Evolutionary conservation across 1,140 invertebrate genomes (phyloP), one percentile per base, ranked within the genome.

Genomic region (Sipha flava): DNA sequence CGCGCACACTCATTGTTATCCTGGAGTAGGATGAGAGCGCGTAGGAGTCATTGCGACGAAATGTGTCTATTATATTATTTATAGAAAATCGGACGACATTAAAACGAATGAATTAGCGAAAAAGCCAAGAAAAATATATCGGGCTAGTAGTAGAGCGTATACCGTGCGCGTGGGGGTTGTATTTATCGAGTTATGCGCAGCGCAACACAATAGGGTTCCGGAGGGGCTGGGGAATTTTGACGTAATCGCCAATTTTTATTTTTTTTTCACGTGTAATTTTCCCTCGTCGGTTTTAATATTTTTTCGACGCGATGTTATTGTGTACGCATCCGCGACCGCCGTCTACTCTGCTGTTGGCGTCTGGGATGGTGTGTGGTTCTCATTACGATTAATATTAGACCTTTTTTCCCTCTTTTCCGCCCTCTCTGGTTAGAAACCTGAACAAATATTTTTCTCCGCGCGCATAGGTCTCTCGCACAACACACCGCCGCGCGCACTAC

Each of bases 371-470:
- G n/a, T 64, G 21, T 12, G n/a, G 66, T 70, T 47, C 3, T 70
- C 43, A 47, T 47, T 47, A 47, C 66, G 66, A 47, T 47, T 45
- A 45, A 47, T 70, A 70, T 45, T 70, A 23, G 40, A 70, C 40
- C 40, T 43, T 47, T 70, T 43, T 31, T 31, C 14, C 5, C 4
- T 54, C n/a, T 10, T 59, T 47, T 70, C 31, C 18, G 23, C 26
- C 16, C 26, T 34, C 29, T 4, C 49, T 14, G 18, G 31, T 26
- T n/a, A n/a, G 10, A 40, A 77, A 29, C 73, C 73, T 77, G 73
- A 77, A 77, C 49, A 77, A 77, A 77, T 77, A 77, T 77, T 77
- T 77, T 77, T 37, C 18, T 21, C n/a, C 34, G 72, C 18, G 21
- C 16, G 10, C 9, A 18, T 64, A 37, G n/a, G n/a, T 66, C 62